Percentiles rank a stretch among this genome's conserved stretches.
Conservation (phyloP, 2,113 vertebrate genomes). For the Siphamia tubifer region DNA sequence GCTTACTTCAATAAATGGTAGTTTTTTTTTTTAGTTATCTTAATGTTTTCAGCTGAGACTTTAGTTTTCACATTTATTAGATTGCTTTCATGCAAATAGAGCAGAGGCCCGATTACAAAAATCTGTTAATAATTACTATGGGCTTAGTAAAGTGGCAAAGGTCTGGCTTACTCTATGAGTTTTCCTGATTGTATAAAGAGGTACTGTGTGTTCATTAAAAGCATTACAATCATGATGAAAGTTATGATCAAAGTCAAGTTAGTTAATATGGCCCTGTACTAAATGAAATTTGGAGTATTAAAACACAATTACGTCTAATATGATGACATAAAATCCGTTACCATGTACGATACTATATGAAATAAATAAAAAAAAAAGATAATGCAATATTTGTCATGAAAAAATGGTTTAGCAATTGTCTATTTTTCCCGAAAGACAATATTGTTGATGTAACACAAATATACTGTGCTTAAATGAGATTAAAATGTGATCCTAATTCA, state of each 20-base stretch:
- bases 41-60: slow-evolving; percentile 39
- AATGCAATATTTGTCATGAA: not conserved
- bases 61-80: slow-evolving; percentile 42
- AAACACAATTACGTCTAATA: not conserved
- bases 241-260: not conserved
- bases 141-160: slow-evolving; percentile 34
- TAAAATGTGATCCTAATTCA: slow-evolving; percentile 41
- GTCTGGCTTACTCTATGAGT: not conserved
- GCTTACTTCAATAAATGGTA: slow-evolving; percentile 40
- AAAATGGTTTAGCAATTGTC: too few relatives aligned
- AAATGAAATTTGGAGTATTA: slow-evolving; percentile 1
- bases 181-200: slow-evolving; percentile 35
- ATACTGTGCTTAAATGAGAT: slow-evolving; percentile 38
- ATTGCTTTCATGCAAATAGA: slow-evolving; percentile 54
- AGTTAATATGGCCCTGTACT: not conserved
- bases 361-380: not conserved
- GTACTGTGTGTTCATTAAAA: slow-evolving; percentile 28
- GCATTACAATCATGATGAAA: slow-evolving; percentile 34
- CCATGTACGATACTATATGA: not conserved
- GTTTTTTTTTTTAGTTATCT: slow-evolving; percentile 18
- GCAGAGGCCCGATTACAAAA: slow-evolving; percentile 36
- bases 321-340: not conserved
- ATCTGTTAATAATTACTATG: slow-evolving; percentile 57
- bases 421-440: slow-evolving; percentile 1
- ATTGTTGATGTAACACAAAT: slow-evolving; percentile 25